Percentiles rank a stretch among this genome's conserved stretches.
Conservation (phyloP, 2,888 invertebrate species). For the Caenorhabditis wallacei region DNA sequence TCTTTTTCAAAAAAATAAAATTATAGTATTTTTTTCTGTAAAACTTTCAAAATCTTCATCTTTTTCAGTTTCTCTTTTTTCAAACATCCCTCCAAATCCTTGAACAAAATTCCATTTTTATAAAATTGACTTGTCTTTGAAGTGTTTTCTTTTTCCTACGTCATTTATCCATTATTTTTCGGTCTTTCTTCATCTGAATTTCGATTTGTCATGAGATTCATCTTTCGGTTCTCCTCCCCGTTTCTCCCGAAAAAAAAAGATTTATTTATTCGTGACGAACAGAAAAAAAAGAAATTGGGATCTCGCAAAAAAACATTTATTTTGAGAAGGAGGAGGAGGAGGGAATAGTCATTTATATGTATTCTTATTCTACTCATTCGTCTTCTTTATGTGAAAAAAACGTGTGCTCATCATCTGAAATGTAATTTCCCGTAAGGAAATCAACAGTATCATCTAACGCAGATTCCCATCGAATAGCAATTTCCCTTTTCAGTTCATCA, state of each 20-base stretch:
- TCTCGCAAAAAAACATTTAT: constrained; percentile 6
- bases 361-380: constrained; percentile 22
- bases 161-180: constrained; percentile 26
- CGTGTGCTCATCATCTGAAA: constrained; percentile 70
- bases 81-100: background rate
- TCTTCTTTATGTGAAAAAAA: constrained; percentile 58
- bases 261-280: constrained; percentile 20
- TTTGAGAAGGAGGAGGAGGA: background rate
- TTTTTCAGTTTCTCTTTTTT: too few relatives aligned
- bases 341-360: constrained; percentile 18
- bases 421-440: constrained; percentile 69
- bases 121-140: background rate
- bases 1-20: too few relatives aligned
- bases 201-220: constrained; percentile 20
- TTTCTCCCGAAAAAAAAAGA: constrained; percentile 7
- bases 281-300: constrained; percentile 7
- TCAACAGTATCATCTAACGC: constrained; percentile 69
- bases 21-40: too few relatives aligned
- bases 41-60: too few relatives aligned
- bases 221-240: constrained; percentile 4
- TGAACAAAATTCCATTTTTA: background rate
- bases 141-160: constrained; percentile 29
- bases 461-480: constrained; percentile 69
- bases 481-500: constrained; percentile 32
- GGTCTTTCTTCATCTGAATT: background rate